phyloP scores from a whole-genome alignment of 2,888 invertebrate genomes.

The Conchocele bisecta region DNA sequence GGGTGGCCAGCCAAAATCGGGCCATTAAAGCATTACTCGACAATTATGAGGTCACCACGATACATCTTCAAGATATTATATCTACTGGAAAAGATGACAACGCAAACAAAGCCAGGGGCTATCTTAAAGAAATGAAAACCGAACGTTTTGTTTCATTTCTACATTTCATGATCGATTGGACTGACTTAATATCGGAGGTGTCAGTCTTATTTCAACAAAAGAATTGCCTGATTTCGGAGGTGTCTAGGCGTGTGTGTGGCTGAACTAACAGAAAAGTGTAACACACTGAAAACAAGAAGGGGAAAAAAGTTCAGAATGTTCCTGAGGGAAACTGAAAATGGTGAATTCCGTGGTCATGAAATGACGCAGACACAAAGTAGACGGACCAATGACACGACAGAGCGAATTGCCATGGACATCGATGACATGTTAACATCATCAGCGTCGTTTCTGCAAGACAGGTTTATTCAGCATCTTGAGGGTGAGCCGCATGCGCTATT shows the following conservation, averaged over 20 bases:
- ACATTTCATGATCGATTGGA: slow-evolving; percentile 21
- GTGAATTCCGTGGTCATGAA: not conserved
- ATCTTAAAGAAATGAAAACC: slow-evolving; percentile 7
- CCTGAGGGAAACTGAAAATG: not conserved
- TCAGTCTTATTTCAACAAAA: slow-evolving; percentile 25
- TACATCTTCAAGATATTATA: slow-evolving; percentile 39
- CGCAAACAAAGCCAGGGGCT: not conserved
- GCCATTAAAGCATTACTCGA: slow-evolving; percentile 31
- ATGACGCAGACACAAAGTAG: slow-evolving; percentile 10
- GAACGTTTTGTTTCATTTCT: slow-evolving; percentile 23
- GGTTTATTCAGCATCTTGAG: slow-evolving; percentile 7
- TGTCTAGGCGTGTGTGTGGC: slow-evolving; percentile 3
- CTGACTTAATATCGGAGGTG: slow-evolving; percentile 19
- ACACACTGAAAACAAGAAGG: slow-evolving; percentile 2
- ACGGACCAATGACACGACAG: not conserved
- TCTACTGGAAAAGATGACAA: slow-evolving; percentile 7
- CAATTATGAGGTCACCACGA: slow-evolving; percentile 36
- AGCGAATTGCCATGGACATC: not conserved
- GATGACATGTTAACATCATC: not conserved
- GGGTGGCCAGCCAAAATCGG: slow-evolving; percentile 43
- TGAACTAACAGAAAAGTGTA: slow-evolving; percentile 13
- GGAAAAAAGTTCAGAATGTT: slow-evolving; percentile 10
- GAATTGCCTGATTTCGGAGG: slow-evolving; percentile 21
- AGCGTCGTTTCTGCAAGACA: slow-evolving; percentile 8
- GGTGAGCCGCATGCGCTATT: slow-evolving; percentile 17